Evolutionary conservation across 1,140 invertebrate genomes (phyloP), one percentile per base, ranked within the genome.

Genomic region (Lordiphosa clarofinis): DNA sequence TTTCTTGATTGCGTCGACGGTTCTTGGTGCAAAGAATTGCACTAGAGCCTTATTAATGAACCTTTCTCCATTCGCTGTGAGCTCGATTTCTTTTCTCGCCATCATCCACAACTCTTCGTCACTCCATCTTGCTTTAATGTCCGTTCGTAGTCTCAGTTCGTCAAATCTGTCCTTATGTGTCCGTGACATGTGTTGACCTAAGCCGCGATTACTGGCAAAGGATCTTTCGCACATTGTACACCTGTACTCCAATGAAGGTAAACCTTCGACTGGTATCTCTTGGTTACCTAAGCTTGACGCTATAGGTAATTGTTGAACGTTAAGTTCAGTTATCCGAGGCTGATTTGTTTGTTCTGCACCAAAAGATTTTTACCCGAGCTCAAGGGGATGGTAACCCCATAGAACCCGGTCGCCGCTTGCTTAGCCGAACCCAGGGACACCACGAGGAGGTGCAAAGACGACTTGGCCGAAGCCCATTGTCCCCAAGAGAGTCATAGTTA

Each of bases 1-100:
- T 10, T 42, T 42, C 10, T 42, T 42, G 7, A 42, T 21, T 1
- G 40, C 40, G 40, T 42, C 40, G 40, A 42, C 40, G 40, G 12
- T 42, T 4, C 15, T 3, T 13, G 12, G 7, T 9, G 40, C 13
- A 10, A 42, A 42, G 10, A 15, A 12, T 21, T 19, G 13, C 15
- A 8, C 40, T 9, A 21, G 40, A 12, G n/a, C 12, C 15, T 42
- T 42, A 1, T 43, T 24, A 5, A 28, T 15, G 15, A 24, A 43
- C n/a, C 9, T 43, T 24, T 9, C 19, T 4, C 19, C 42, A 43
- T 43, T 43, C 9, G 42, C 19, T 43, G 15, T 19, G 19, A 43
- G 42, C 4, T 43, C 42, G 10, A 43, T 43, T 15, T 43, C 19
- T 7, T 43, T 43, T 24, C 42, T 24, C 5, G 42, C 42, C 19